Base-by-base conservation (phyloP, 1,140 invertebrate species). In the Tenebrio molitor region DNA sequence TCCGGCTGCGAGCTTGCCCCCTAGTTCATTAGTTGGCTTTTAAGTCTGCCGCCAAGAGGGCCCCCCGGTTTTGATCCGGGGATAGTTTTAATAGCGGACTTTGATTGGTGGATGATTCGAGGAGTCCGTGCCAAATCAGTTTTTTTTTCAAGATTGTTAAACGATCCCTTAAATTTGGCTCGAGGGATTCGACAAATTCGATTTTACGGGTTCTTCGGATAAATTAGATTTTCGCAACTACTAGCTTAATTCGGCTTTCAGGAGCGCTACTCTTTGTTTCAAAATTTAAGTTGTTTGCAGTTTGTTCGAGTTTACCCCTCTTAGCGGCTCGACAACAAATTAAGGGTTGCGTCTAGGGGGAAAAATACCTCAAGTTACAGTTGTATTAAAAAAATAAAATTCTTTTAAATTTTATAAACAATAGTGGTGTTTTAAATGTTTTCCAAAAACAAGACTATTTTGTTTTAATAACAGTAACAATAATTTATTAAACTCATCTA, bases 71-170 rank as follows among this genome's bases (percentile, higher is more conserved):
- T 14, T 5, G n/a, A 2, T 34, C n/a, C n/a, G n/a, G n/a, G n/a
- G n/a, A n/a, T n/a, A n/a, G n/a, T 25, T 12, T 53, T 7, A 46
- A 46, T 16, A 17, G 14, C 42, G 5, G 16, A 17, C 4, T 46
- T 46, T 46, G 4, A 19, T 46, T 50, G n/a, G 17, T 19, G 50
- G 14, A 12, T 58, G n/a, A n/a, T 58, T n/a, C 8, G 14, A 7
- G 15, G 36, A 8, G 5, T 39, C 50, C 29, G 50, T n/a, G 50
- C 23, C 25, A 58, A 58, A 29, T 33, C 50, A 58, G 19, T 53
- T 53, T 53, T 53, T 53, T 53, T 58, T 58, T 50, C n/a, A 33
- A 29, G 12, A 58, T 29, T 58, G 50, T 58, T 58, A 58, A 58
- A 58, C 50, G 50, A 58, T 58, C 50, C 50, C 50, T 58, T 58